Base-by-base conservation (phyloP, 1,140 invertebrate species). In the Triops cancriformis region DNA sequence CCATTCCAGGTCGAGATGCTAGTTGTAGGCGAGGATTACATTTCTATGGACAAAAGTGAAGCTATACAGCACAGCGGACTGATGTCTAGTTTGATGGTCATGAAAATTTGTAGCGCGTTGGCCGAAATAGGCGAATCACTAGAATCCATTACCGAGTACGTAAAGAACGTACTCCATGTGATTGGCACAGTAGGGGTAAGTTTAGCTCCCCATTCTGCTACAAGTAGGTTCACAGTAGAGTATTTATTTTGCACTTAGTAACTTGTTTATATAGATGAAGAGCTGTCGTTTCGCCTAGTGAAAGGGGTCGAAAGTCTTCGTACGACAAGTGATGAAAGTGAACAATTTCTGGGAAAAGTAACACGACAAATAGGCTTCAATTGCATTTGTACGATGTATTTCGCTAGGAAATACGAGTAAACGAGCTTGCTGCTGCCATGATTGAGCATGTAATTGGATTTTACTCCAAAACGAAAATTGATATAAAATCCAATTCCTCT, bases 301-400 rank as follows among this genome's bases (percentile, higher is more conserved):
- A 75, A 93, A 83, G 89, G 94, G 84, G 93, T 94, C 85, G 84
- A 94, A 10, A 94, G 94, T 1, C 87, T 94, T 27, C 94, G 94
- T 74, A 88, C 95, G 73, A 94, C 95, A 83, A 94, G 94, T 1
- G 94, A 96, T 85, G 90, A 91, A n/a, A 94, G 94, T 26, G 89
- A 92, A 14, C 87, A 88, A 79, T 89, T 89, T 82, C 85, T 89
- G 27, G 89, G 90, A 83, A 86, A 92, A 80, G 75, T 72, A 37
- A 45, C 45, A 28, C 72, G 1, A 75, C 28, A 72, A 18, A 4
- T 37, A 4, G 2, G 31, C 7, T 4, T 7, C 31, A 2, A 7
- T 37, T 37, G 31, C 31, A 37, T 7, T 4, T 37, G 7, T 37
- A 37, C 31, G 7, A 37, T 37, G 31, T 7, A 2, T 37, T 37